Evolutionary conservation across 2,888 invertebrate species (phyloP).

Genomic region (Lucinisca nassula): DNA sequence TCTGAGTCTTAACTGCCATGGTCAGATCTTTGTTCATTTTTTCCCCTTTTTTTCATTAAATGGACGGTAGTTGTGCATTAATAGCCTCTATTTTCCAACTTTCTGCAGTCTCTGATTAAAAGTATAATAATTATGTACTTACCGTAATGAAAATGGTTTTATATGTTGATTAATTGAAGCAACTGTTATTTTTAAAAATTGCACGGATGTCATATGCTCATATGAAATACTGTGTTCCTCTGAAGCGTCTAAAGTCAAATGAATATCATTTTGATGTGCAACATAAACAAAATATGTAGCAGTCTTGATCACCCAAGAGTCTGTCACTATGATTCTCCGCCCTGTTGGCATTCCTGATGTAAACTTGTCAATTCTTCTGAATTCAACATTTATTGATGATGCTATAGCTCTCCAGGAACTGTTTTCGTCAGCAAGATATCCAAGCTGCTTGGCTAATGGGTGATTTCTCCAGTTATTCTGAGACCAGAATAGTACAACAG

Average conservation of each 20-base stretch:
- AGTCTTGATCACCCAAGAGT: constrained; percentile 96
- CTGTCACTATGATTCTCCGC: constrained; percentile 90
- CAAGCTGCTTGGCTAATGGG: constrained; percentile 92
- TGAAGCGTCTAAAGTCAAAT: constrained; percentile 92
- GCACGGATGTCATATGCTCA: constrained; percentile 92
- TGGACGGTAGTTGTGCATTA: no score
- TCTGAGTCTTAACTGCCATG: no score
- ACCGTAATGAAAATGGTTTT: constrained; percentile 86
- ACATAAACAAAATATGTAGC: constrained; percentile 92
- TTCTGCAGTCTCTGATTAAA: no score
- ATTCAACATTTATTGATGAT: constrained; percentile 92
- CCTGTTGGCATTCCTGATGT: constrained; percentile 84
- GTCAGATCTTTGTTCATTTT: no score
- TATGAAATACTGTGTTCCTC: constrained; percentile 90
- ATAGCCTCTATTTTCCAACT: no score
- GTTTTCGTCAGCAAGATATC: constrained; percentile 77
- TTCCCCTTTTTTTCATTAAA: no score
- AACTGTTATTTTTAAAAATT: constrained; percentile 95
- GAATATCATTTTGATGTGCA: constrained; percentile 93
- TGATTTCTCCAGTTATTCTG: constrained; percentile 92
- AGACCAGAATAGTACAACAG: constrained; percentile 91
- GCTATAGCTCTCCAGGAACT: constrained; percentile 91
- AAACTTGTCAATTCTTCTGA: constrained; percentile 90
- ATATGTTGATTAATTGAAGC: constrained; percentile 81
- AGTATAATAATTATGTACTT: constrained; percentile 90